A percentile compares a stretch with the other conserved stretches of the same genome.
Evolutionary conservation across 2,888 invertebrate genomes (phyloP).

Genomic region (Hyppa rectilinea): DNA sequence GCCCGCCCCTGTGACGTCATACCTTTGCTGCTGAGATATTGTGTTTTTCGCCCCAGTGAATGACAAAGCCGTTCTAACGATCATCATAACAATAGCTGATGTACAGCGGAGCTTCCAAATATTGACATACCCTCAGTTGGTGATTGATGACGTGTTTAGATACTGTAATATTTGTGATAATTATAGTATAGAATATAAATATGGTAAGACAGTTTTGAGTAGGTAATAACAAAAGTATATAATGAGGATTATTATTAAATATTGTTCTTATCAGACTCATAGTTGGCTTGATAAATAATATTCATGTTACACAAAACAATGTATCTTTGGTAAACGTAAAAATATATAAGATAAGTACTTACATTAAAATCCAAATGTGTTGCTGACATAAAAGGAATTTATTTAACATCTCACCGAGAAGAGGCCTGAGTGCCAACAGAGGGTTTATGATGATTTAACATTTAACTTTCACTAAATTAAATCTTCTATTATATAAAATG

Average conservation of each 20-base stretch:
- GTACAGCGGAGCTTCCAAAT: constrained; percentile 44
- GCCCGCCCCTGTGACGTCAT: constrained; percentile 37
- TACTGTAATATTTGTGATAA: background rate
- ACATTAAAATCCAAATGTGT: no score
- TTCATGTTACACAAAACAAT: no score
- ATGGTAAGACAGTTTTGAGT: background rate
- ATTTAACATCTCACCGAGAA: no score
- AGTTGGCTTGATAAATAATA: background rate
- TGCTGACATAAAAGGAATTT: no score
- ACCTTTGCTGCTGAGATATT: constrained; percentile 50
- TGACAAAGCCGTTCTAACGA: constrained; percentile 55
- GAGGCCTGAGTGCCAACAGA: no score
- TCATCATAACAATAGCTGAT: constrained; percentile 60
- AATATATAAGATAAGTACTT: no score
- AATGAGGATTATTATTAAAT: background rate
- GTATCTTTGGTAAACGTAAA: no score
- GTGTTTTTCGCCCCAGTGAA: constrained; percentile 41
- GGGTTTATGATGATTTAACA: no score
- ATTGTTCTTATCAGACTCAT: background rate
- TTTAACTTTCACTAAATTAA: no score
- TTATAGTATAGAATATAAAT: background rate
- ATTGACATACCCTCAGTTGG: constrained; percentile 33
- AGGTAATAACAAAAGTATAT: no score
- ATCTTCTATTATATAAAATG: no score
- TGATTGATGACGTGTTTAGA: constrained; percentile 25